Evolutionary conservation across 2,797 vertebrate species (phyloP), one percentile per base, ranked within the genome.

Genomic region (Cryptoblepharus egeriae): DNA sequence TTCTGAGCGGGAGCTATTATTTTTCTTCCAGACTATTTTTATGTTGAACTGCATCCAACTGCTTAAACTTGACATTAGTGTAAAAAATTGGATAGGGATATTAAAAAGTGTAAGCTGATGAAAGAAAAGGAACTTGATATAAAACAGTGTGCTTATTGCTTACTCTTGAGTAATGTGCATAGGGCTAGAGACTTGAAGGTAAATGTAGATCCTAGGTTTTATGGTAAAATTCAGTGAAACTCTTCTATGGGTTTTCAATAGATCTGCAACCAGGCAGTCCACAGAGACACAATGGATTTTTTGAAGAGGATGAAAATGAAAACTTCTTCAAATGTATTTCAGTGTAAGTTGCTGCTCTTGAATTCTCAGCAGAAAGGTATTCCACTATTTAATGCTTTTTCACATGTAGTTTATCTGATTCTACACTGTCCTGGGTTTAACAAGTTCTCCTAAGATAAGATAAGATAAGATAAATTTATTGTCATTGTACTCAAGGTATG

Each of bases 271-370:
- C 93, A 22, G 93, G 88, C 81, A 88, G 82, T 75, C 92, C 93
- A 0, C 92, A 92, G 83, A 64, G 86, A 0, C 89, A 90, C 42
- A 89, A 80, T 85, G 91, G 87, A 18, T 89, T 91, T 85, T 90
- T 95, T 55, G 95, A 95, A 82, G 94, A 96, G 82, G 92, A 91
- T 78, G 94, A 91, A 55, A 93, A 26, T 1, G 94, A 95, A 75
- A 92, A 94, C 85, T 94, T 96, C 86, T 94, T 96, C 88, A 96
- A 94, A 93, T 96, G 96, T 90, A 92, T 96, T 1, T 96, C 96
- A 85, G 85, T 96, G 96, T 96, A 95, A 1, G 96, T 96, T 52
- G 65, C 84, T 64, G 28, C 24, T 70, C n/a, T 52, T 49, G 61
- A 16, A 0, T 16, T n/a, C 30, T 52, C 39, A 16, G 63, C 26